phyloP scores from a whole-genome alignment of 2,113 vertebrate genomes.

The Gasterosteus aculeatus region DNA sequence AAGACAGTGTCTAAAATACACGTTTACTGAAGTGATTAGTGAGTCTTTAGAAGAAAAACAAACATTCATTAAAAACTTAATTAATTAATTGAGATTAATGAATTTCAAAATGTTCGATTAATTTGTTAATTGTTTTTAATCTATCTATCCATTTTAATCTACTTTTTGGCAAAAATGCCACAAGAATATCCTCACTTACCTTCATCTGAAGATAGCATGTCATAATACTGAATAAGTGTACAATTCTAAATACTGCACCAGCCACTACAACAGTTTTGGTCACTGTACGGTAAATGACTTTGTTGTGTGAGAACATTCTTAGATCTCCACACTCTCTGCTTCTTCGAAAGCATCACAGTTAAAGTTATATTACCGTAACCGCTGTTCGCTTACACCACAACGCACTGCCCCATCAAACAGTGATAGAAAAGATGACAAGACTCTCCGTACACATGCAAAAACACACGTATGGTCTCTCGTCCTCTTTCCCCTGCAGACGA shows the following conservation, averaged over 20 bases:
- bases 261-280: neutral
- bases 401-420: neutral
- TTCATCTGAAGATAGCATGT: neutral
- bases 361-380: neutral
- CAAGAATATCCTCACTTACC: neutral
- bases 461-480: constrained; percentile 16
- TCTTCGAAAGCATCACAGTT: constrained; percentile 1
- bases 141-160: no score
- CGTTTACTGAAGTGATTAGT: no score
- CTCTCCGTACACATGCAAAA: neutral
- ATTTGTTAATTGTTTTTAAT: no score
- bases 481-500: constrained; percentile 8
- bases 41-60: no score
- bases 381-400: neutral
- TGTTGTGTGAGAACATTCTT: neutral
- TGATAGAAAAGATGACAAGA: neutral
- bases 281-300: neutral
- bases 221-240: neutral
- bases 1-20: no score
- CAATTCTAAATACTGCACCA: neutral
- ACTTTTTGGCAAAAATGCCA: neutral
- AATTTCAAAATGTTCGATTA: no score
- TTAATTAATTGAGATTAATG: no score
- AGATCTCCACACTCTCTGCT: constrained; percentile 2
- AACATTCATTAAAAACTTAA: no score